These are phyloP conservation scores for Thaumatotibia leucotreta DNA, from an alignment of 1,140 invertebrate genomes.

Conservation along the genomic window DNA sequence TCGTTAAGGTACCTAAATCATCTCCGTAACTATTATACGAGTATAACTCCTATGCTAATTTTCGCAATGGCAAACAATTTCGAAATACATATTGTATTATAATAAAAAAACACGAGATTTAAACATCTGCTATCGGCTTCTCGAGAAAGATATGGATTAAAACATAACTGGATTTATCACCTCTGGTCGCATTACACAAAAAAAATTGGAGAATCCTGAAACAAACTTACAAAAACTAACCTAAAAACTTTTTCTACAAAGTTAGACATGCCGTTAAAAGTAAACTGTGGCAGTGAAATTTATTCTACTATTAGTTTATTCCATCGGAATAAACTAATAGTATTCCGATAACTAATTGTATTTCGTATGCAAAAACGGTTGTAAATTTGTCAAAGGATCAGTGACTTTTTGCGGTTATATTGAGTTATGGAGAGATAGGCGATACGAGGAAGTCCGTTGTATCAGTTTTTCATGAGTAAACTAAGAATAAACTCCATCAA, in stretches of 20 bases:
- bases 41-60: too few relatives aligned
- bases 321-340: background rate
- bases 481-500: too few relatives aligned
- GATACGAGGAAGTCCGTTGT: background rate
- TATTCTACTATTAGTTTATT: background rate
- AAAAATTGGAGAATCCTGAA: background rate
- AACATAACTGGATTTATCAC: background rate
- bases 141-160: constrained; percentile 2
- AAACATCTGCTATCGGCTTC: background rate
- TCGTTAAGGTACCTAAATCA: too few relatives aligned
- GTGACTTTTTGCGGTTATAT: constrained; percentile 26
- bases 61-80: too few relatives aligned
- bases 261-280: background rate
- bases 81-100: too few relatives aligned
- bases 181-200: background rate
- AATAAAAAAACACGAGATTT: too few relatives aligned
- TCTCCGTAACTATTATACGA: too few relatives aligned
- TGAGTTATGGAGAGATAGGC: constrained; percentile 22
- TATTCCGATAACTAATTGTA: background rate
- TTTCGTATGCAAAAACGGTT: constrained; percentile 40
- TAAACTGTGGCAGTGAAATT: background rate
- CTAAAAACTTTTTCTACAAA: background rate
- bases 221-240: background rate
- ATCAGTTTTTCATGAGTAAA: background rate
- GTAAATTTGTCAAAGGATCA: constrained; percentile 62